A percentile compares a stretch with the other conserved stretches of the same genome.
Conservation (phyloP, 2,113 vertebrate genomes). For the Triplophysa siluroides region DNA sequence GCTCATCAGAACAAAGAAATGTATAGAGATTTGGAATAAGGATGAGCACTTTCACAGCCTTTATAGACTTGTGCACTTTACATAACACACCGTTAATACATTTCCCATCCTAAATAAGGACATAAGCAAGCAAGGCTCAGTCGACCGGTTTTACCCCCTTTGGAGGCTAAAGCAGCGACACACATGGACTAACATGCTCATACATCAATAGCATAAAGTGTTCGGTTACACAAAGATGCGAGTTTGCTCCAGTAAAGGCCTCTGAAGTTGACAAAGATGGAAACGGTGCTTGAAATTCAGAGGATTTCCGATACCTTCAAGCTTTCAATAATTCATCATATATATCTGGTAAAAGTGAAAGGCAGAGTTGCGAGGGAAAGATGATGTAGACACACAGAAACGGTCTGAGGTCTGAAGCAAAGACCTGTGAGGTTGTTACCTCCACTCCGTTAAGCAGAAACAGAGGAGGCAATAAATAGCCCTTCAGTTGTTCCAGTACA, state of each 20-base stretch:
- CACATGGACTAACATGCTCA: constrained; percentile 20
- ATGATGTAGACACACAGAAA: not conserved
- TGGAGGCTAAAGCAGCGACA: not conserved
- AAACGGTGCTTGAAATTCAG: constrained; percentile 59
- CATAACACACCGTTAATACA: too few relatives aligned
- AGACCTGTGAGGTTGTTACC: constrained; percentile 49
- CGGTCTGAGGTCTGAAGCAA: constrained; percentile 26
- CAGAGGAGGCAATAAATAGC: constrained; percentile 50
- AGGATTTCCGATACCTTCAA: constrained; percentile 57
- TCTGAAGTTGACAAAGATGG: constrained; percentile 61
- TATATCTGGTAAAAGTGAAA: constrained; percentile 49
- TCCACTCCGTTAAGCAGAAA: constrained; percentile 53
- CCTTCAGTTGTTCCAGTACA: constrained; percentile 50
- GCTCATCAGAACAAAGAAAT: too few relatives aligned
- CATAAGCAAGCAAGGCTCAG: not conserved
- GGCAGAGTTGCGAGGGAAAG: not conserved
- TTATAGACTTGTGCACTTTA: too few relatives aligned
- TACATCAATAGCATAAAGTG: constrained; percentile 49
- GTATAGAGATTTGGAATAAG: too few relatives aligned
- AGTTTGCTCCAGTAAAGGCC: constrained; percentile 47
- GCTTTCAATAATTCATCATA: constrained; percentile 61
- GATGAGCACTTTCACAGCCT: too few relatives aligned
- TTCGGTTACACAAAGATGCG: constrained; percentile 54
- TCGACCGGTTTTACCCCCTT: too few relatives aligned
- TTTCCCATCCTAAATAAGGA: not conserved